These are phyloP conservation scores for Protonemura montana DNA, from an alignment of 2,888 invertebrate species.

Conservation along the genomic window DNA sequence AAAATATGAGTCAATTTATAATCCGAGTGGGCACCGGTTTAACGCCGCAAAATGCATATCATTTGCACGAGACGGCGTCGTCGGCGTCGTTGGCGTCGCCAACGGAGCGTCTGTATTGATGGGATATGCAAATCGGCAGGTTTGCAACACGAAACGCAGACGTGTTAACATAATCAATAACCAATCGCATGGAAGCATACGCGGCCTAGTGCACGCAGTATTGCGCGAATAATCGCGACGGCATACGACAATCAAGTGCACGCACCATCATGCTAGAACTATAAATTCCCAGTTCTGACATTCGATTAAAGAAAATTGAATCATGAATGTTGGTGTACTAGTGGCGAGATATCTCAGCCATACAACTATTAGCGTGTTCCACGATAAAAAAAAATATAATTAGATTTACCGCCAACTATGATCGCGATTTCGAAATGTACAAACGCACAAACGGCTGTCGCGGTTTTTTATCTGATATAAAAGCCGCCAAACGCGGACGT, in stretches of 20 bases:
- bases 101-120: slow-evolving; percentile 41
- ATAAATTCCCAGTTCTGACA: background rate
- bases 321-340: background rate
- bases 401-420: too few relatives aligned
- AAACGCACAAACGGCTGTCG: too few relatives aligned
- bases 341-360: background rate
- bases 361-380: background rate
- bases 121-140: slow-evolving; percentile 46
- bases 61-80: slow-evolving; percentile 30
- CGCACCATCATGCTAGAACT: background rate
- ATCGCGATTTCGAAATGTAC: too few relatives aligned
- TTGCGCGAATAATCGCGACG: background rate
- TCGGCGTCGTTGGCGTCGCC: background rate
- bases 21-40: background rate
- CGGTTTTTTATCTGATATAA: too few relatives aligned
- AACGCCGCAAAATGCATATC: background rate
- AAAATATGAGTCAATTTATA: slow-evolving; percentile 30
- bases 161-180: slow-evolving; percentile 46
- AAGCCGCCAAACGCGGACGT: too few relatives aligned
- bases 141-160: slow-evolving; percentile 10
- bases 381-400: too few relatives aligned
- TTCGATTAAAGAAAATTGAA: background rate
- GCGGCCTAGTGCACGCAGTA: background rate
- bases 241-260: background rate
- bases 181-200: background rate